Percentiles rank a stretch among this genome's conserved stretches.
These are phyloP conservation scores for Melanotaenia pygmaea DNA, from an alignment of 2,797 vertebrate species.

Conservation along the genomic window DNA sequence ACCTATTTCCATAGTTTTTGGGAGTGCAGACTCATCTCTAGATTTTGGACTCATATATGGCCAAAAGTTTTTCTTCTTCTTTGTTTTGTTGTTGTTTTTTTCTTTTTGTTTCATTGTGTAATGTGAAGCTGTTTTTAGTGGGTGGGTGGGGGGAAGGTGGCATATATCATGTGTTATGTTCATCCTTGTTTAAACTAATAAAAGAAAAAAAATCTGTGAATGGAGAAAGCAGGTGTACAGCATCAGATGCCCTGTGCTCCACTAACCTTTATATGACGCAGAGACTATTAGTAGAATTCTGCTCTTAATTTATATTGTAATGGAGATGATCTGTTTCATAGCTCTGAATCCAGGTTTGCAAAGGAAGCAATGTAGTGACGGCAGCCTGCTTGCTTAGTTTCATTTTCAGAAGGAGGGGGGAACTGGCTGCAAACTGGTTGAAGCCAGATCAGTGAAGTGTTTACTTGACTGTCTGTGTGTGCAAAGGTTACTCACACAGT, in stretches of 20 bases:
- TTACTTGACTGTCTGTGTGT: conserved; percentile 60
- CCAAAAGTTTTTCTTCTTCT: no score
- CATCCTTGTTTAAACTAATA: no score
- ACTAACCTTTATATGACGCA: conserved; percentile 56
- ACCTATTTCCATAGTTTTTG: no score
- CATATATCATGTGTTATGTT: no score
- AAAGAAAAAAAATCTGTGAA: neutral
- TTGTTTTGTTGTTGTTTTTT: no score
- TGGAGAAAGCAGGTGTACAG: neutral
- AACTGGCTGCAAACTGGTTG: conserved; percentile 37
- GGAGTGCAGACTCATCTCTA: no score
- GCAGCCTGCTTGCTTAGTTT: conserved; percentile 59
- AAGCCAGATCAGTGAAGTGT: conserved; percentile 64
- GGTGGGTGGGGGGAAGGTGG: no score
- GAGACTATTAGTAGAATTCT: conserved; percentile 40
- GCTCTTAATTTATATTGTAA: conserved; percentile 64
- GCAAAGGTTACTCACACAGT: conserved; percentile 62
- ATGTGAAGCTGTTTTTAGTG: no score
- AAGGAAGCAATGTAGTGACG: conserved; percentile 20
- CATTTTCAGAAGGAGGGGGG: conserved; percentile 46
- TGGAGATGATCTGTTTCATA: conserved; percentile 54
- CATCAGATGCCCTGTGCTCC: conserved; percentile 9
- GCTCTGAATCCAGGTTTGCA: conserved; percentile 35
- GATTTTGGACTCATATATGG: no score
- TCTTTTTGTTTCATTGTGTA: no score